Percentiles rank a stretch among this genome's conserved stretches.
phyloP scores from a whole-genome alignment of 1,140 invertebrate species.

The Formica exsecta region DNA sequence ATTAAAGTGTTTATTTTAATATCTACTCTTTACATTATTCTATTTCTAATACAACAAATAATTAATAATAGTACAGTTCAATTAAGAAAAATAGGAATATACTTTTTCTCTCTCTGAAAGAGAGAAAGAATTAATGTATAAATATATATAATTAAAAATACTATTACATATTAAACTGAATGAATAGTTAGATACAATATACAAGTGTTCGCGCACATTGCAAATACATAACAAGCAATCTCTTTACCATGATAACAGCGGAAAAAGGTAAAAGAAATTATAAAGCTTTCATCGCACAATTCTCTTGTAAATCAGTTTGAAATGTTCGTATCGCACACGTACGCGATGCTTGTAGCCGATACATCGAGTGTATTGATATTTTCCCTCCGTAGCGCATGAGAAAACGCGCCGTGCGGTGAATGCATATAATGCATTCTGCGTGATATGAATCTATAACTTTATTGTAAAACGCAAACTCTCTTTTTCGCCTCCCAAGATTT shows the following conservation, averaged over 20 bases:
- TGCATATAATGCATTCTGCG: constrained; percentile 53
- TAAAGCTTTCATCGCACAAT: constrained; percentile 48
- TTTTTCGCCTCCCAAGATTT: constrained; percentile 43
- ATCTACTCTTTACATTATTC: too few species aligned
- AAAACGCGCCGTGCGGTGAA: constrained; percentile 42
- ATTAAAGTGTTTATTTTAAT: too few species aligned
- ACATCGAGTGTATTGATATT: constrained; percentile 62
- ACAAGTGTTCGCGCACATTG: not conserved
- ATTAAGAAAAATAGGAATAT: too few species aligned
- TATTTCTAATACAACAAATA: too few species aligned
- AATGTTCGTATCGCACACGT: constrained; percentile 27
- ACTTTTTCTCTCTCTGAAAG: too few species aligned
- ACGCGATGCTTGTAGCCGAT: constrained; percentile 86
- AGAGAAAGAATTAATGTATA: too few species aligned
- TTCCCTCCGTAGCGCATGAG: constrained; percentile 48
- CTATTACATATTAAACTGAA: not conserved
- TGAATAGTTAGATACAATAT: not conserved
- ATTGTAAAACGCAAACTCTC: constrained; percentile 45
- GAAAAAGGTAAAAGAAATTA: constrained; percentile 22
- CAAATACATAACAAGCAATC: not conserved
- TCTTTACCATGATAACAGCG: not conserved
- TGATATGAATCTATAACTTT: constrained; percentile 61
- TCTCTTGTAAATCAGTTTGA: constrained; percentile 54
- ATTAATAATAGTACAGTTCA: too few species aligned
- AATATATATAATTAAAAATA: too few species aligned